Conservation (phyloP, 2,113 vertebrate species). For the Echinops telfairi region DNA sequence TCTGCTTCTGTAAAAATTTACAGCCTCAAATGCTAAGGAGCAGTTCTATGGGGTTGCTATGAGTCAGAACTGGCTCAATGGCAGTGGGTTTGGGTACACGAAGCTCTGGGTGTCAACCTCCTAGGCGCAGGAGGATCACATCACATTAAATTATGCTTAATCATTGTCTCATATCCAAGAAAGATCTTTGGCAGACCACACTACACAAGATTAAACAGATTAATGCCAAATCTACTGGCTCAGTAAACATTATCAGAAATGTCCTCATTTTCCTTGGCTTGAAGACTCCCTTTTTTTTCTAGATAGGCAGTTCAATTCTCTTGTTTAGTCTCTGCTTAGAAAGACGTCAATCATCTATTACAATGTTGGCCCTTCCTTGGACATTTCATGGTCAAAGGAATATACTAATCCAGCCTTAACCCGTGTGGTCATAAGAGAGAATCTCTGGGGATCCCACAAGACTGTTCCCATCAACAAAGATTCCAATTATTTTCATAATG, state of each 20-base stretch:
- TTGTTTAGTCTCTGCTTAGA: background rate
- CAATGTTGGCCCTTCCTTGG: background rate
- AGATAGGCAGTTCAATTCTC: slow-evolving; percentile 2
- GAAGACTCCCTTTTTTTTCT: slow-evolving; percentile 59
- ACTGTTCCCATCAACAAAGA: background rate
- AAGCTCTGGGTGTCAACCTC: background rate
- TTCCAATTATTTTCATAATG: background rate
- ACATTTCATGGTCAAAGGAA: background rate
- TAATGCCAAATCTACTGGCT: slow-evolving; percentile 38
- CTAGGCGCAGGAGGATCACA: background rate
- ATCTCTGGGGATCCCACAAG: background rate
- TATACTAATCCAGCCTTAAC: background rate
- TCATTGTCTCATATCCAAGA: background rate
- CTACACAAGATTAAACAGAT: slow-evolving; percentile 52
- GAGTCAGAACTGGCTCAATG: too few species aligned
- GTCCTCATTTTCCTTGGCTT: slow-evolving; percentile 61
- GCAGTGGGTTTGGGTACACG: too few species aligned
- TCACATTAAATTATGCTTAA: background rate
- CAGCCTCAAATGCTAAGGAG: too few species aligned
- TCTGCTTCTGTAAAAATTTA: too few species aligned
- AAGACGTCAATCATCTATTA: background rate
- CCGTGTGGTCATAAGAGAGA: background rate
- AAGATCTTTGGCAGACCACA: background rate
- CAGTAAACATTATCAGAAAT: slow-evolving; percentile 8
- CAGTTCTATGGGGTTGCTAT: too few species aligned